Evolutionary conservation across 2,797 vertebrate genomes (phyloP).

Genomic region (Delichon dasypus): DNA sequence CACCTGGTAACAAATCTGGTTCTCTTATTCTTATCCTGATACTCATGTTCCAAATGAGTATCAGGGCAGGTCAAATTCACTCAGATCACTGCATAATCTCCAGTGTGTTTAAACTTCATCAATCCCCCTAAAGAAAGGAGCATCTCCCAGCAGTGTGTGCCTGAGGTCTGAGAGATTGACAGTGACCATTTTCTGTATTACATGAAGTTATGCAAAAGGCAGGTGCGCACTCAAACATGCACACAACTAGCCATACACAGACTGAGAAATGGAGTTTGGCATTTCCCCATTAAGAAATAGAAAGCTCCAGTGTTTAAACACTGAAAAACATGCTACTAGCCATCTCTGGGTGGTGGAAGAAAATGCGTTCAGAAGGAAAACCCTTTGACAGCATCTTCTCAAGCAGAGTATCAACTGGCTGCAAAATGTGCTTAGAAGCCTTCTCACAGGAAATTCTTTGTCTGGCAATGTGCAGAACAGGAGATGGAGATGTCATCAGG

Average conservation of each 20-base stretch:
- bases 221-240: not conserved
- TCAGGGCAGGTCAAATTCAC: not conserved
- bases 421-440: not conserved
- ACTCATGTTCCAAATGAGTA: not conserved
- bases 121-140: not conserved
- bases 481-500: not conserved
- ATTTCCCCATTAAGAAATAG: not conserved
- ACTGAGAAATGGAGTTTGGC: not conserved
- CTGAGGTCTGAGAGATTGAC: not conserved
- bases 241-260: accelerated
- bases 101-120: not conserved
- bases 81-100: not conserved
- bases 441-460: not conserved
- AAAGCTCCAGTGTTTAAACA: not conserved
- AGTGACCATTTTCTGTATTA: not conserved
- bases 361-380: not conserved
- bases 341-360: not conserved
- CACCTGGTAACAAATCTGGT: not conserved
- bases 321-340: not conserved
- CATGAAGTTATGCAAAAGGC: not conserved
- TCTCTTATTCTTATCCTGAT: not conserved
- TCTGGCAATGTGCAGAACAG: not conserved
- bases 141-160: not conserved
- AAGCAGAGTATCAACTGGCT: not conserved
- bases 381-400: not conserved